Evolutionary conservation across 2,113 vertebrate genomes (phyloP), one percentile per base, ranked within the genome.

Genomic region (Colossoma macropomum): DNA sequence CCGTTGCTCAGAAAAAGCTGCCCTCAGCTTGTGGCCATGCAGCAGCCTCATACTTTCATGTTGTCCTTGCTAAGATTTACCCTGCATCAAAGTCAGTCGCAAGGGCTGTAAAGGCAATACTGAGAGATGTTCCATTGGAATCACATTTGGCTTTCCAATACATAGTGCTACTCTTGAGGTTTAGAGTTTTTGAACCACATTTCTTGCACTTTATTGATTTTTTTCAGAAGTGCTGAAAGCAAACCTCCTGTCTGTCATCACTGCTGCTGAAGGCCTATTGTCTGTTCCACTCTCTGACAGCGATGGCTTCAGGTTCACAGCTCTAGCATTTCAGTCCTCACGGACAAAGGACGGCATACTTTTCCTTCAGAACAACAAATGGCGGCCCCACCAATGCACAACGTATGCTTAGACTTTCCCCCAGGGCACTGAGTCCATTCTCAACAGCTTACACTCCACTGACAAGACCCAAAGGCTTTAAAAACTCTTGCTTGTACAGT

Each of bases 401-500:
- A 32, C 56, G 41, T 48, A 56, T 4, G 30, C 56, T 56, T 65
- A 59, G 45, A 56, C 32, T 38, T 23, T 45, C 79, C 45, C 52
- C 54, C 28, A 34, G 65, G 65, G 34, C 38, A 9, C 38, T 0
- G 17, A 23, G 30, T 70, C 19, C 23, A 21, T 71, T 71, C 38
- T 71, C 68, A 71, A 34, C 34, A 45, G 68, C 68, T 45, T 45
- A 71, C 68, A 71, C 21, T 45, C 38, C 34, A 73, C 69, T 30
- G 34, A 80, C 56, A 48, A 80, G 54, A 13, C 71, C 70, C 68
- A 73, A 21, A 16, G 68, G 54, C 38, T 80, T 80, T 79, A 54
- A 32, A n/a, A 41, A 5, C 54, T 73, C 34, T 62, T 87, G 75
- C 72, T 84, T 65, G 30, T 79, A 84, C 82, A 84, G 80, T 73